phyloP scores from a whole-genome alignment of 1,140 invertebrate genomes.

The Probaryconus sp. region DNA sequence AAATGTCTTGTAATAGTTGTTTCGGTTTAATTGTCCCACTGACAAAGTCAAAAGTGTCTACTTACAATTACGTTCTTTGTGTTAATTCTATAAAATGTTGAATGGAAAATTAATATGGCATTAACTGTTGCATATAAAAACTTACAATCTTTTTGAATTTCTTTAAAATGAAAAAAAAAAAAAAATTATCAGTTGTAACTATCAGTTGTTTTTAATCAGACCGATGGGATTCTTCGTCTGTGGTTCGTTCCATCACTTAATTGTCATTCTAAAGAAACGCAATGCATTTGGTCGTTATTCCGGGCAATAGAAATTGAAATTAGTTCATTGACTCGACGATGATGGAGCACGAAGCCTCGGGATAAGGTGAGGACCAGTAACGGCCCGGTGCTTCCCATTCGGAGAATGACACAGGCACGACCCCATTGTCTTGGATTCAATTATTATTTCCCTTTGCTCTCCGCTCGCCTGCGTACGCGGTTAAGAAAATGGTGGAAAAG shows the following conservation, averaged over 20 bases:
- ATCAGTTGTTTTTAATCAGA: conserved; percentile 4
- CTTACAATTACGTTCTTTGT: too few species aligned
- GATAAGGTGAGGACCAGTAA: conserved; percentile 14
- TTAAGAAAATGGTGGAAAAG: conserved; percentile 45
- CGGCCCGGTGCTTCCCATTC: conserved; percentile 2
- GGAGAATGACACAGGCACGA: not conserved
- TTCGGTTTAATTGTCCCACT: too few species aligned
- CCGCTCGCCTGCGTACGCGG: not conserved
- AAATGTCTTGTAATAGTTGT: too few species aligned
- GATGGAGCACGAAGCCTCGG: not conserved
- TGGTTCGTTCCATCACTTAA: conserved; percentile 13
- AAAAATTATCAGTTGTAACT: too few species aligned
- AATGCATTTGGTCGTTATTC: not conserved
- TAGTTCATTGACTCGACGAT: conserved; percentile 25
- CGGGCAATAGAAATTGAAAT: conserved; percentile 25
- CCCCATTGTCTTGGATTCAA: conserved; percentile 50
- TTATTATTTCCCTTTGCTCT: conserved; percentile 31
- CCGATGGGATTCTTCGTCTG: conserved; percentile 5
- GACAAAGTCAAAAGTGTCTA: too few species aligned
- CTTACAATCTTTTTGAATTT: too few species aligned
- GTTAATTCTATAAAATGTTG: too few species aligned
- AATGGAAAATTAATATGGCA: too few species aligned
- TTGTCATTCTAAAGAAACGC: conserved; percentile 23
- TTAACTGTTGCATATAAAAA: too few species aligned
- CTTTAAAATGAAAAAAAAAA: too few species aligned